These are phyloP conservation scores for Zaprionus obscuricornis DNA, from an alignment of 2,888 invertebrate genomes.

Conservation along the genomic window DNA sequence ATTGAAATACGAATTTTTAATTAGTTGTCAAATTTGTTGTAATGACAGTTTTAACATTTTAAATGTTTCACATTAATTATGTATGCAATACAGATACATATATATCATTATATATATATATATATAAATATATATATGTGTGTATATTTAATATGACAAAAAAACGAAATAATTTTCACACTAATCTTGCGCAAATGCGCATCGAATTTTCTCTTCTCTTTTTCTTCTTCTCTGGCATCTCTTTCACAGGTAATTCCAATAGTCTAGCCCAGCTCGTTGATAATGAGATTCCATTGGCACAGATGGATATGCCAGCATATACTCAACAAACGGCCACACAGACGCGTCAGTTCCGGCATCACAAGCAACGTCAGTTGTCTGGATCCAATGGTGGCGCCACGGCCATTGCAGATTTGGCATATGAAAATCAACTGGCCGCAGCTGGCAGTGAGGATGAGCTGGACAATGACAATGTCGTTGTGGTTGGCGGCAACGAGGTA, in stretches of 20 bases:
- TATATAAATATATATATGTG: not conserved
- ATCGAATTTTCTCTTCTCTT: constrained; percentile 1
- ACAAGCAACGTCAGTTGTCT: constrained; percentile 70
- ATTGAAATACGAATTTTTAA: constrained; percentile 65
- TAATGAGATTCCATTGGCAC: constrained; percentile 87
- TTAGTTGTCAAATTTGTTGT: constrained; percentile 77
- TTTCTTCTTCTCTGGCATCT: constrained; percentile 11
- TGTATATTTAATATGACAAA: constrained; percentile 5
- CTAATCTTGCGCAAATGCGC: constrained; percentile 48
- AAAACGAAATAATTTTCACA: constrained; percentile 21
- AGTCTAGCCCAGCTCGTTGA: constrained; percentile 87
- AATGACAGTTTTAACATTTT: constrained; percentile 69
- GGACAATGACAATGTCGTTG: constrained; percentile 74
- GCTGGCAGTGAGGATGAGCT: constrained; percentile 69
- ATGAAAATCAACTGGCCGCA: constrained; percentile 65
- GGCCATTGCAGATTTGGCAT: constrained; percentile 39
- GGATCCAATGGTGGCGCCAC: constrained; percentile 44
- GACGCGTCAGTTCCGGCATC: constrained; percentile 76
- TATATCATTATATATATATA: constrained; percentile 1
- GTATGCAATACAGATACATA: constrained; percentile 22
- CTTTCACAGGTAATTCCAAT: constrained; percentile 86
- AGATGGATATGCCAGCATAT: constrained; percentile 80
- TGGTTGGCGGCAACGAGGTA: constrained; percentile 80
- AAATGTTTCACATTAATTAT: constrained; percentile 65
- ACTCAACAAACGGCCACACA: constrained; percentile 62